phyloP scores from a whole-genome alignment of 1,140 invertebrate species.

The Diachasma alloeum region DNA sequence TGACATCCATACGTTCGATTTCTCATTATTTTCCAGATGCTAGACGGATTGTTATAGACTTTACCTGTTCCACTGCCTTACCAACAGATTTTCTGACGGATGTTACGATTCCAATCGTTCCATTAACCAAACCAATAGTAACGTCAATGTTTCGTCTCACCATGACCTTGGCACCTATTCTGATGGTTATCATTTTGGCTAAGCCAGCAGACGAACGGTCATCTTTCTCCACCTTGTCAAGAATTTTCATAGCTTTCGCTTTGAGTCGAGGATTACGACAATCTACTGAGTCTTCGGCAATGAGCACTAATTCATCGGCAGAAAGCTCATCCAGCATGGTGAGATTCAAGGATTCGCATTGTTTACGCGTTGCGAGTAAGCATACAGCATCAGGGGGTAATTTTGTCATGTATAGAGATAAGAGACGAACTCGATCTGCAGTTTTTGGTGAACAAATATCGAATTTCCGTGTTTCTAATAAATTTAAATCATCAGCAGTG shows the following conservation, averaged over 20 bases:
- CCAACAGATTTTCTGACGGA: slow-evolving; percentile 24
- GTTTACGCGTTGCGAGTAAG: slow-evolving; percentile 16
- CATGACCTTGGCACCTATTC: slow-evolving; percentile 46
- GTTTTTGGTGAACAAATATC: no score
- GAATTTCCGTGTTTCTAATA: no score
- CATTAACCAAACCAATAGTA: slow-evolving; percentile 41
- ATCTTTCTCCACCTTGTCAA: not conserved
- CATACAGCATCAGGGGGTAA: slow-evolving; percentile 27
- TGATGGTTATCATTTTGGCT: slow-evolving; percentile 39
- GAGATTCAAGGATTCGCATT: slow-evolving; percentile 12
- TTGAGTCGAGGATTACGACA: no score
- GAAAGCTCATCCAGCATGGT: slow-evolving; percentile 6
- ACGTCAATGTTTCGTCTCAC: slow-evolving; percentile 51
- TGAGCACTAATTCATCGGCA: slow-evolving; percentile 3
- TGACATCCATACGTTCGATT: slow-evolving; percentile 1
- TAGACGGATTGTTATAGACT: slow-evolving; percentile 18
- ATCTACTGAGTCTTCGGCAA: no score
- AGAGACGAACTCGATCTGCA: no score
- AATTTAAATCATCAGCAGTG: no score
- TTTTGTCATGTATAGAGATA: not conserved
- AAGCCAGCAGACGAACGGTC: slow-evolving; percentile 15
- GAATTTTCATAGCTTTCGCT: slow-evolving; percentile 16
- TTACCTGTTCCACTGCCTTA: not conserved
- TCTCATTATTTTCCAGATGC: slow-evolving; percentile 14
- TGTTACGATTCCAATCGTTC: no score